Base-by-base conservation (phyloP, 2,888 invertebrate species). In the Drosophila monieri region DNA sequence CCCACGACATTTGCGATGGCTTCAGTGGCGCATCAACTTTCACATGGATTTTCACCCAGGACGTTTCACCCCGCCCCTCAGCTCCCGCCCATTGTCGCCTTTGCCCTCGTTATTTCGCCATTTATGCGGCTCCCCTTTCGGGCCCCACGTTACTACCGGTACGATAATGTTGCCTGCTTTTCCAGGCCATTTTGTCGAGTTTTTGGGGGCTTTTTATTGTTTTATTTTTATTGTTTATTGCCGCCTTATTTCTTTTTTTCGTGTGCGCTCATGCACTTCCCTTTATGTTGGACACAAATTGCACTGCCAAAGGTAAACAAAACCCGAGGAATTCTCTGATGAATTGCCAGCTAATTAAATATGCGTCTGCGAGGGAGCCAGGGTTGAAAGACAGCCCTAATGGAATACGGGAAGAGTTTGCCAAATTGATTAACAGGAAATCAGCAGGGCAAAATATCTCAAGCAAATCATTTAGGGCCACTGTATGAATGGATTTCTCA, bases 141-240 rank as follows among this genome's bases (percentile, higher is more conserved):
- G 35, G 12, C 51, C 23, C 48, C 9, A 23, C 21, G 18, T 18
- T 27, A 12, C 37, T 3, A 52, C 44, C 65, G 51, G 48, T 37
- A 62, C 55, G 57, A 60, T 70, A 74, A 74, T 70, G 48, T 74
- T 53, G 59, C 55, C 75, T 65, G 74, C 52, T 65, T 54, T 73
- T 74, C 65, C 68, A 70, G 61, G 61, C 37, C 52, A 60, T 60
- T 68, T 69, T 69, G 67, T 67, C 59, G 37, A 55, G 51, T 58
- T 27, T 57, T 21, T 54, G 37, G 56, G 57, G 37, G 49, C 49
- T 21, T 27, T 30, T 55, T 39, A 49, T 56, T 8, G 30, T 68
- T 55, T 56, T 62, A 32, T 61, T 59, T 78, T 59, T 79, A 77
- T 85, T 80, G 80, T 88, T 84, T 88, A 80, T 88, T 78, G 62